Evolutionary conservation across 1,140 invertebrate genomes (phyloP).

Genomic region (Caenorhabditis briggsae): DNA sequence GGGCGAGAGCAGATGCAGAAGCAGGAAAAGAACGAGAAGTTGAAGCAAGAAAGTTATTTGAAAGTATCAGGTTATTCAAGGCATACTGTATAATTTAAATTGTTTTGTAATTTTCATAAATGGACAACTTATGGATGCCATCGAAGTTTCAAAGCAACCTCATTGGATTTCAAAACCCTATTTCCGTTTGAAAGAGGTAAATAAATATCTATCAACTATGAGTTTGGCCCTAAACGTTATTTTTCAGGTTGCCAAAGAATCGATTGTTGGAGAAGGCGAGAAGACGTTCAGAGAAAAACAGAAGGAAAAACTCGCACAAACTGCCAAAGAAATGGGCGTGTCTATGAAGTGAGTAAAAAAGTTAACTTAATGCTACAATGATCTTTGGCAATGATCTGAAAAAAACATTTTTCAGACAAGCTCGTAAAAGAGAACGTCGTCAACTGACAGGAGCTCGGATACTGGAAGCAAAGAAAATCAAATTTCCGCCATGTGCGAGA

Average conservation of each 20-base stretch:
- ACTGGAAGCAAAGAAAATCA: slow-evolving; percentile 58
- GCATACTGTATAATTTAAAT: slow-evolving; percentile 31
- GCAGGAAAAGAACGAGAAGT: slow-evolving; percentile 83
- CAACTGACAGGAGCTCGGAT: slow-evolving; percentile 61
- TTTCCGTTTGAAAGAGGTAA: slow-evolving; percentile 66
- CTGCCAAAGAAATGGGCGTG: slow-evolving; percentile 71
- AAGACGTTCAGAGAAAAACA: slow-evolving; percentile 67
- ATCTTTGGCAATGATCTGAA: no score
- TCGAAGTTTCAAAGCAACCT: slow-evolving; percentile 68
- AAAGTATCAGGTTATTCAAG: slow-evolving; percentile 50
- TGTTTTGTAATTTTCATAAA: slow-evolving; percentile 46
- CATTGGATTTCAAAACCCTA: slow-evolving; percentile 76
- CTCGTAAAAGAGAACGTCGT: slow-evolving; percentile 72
- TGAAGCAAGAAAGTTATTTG: slow-evolving; percentile 32
- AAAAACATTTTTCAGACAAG: slow-evolving; percentile 69
- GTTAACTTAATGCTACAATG: no score
- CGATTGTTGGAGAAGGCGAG: slow-evolving; percentile 46
- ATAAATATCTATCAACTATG: not conserved
- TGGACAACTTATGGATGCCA: slow-evolving; percentile 36
- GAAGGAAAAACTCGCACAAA: slow-evolving; percentile 69
- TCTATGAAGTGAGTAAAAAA: slow-evolving; percentile 45
- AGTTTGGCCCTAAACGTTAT: no score
- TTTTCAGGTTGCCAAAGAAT: slow-evolving; percentile 55
- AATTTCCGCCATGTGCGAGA: slow-evolving; percentile 68
- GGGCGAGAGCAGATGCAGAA: slow-evolving; percentile 80